Evolutionary conservation across 2,113 vertebrate species (phyloP).

Genomic region (Mormyrus iriodes): DNA sequence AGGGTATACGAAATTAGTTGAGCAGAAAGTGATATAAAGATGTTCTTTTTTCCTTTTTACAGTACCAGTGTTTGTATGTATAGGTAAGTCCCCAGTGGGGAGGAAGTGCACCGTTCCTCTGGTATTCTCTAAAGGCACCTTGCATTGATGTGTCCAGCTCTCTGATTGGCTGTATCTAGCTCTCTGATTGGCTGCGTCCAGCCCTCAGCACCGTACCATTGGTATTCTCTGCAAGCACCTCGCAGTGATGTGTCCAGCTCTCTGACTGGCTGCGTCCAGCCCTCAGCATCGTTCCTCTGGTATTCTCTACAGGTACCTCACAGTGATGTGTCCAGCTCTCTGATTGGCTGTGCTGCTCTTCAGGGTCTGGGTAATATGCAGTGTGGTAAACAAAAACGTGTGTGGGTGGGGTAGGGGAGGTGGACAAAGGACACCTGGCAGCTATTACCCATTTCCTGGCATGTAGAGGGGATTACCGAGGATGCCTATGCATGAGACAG

Average conservation of each 20-base stretch:
- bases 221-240: background rate
- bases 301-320: too few relatives aligned
- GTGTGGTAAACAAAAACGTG: too few relatives aligned
- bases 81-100: background rate
- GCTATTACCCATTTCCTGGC: background rate
- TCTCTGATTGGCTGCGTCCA: too few relatives aligned
- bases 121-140: background rate
- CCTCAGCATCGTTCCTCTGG: too few relatives aligned
- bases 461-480: background rate
- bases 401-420: background rate
- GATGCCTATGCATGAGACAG: background rate
- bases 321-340: too few relatives aligned
- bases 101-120: background rate
- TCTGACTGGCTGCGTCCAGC: too few relatives aligned
- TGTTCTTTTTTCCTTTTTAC: background rate
- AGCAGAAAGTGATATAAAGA: background rate
- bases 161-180: background rate
- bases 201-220: background rate
- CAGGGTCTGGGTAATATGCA: background rate
- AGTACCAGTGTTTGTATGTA: background rate
- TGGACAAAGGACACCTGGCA: background rate
- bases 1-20: background rate
- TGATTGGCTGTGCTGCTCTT: background rate
- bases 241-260: background rate
- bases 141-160: background rate